phyloP scores from a whole-genome alignment of 2,113 vertebrate genomes.

The Phaethornis superciliosus region DNA sequence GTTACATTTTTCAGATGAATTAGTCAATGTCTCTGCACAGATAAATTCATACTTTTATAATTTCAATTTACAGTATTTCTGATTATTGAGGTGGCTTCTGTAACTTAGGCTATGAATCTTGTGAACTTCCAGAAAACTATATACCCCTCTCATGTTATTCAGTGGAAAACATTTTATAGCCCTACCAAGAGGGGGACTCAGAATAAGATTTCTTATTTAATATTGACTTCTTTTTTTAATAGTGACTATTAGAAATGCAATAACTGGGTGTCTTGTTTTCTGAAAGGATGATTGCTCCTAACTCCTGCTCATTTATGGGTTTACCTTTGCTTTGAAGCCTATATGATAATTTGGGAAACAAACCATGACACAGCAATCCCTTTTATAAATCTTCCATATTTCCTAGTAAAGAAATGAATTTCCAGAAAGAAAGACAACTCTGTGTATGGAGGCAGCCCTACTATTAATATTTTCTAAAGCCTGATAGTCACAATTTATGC shows the following conservation, averaged over 20 bases:
- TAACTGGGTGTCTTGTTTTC: not conserved
- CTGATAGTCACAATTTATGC: not conserved
- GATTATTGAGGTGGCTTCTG: not conserved
- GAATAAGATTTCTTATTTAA: slow-evolving; percentile 7
- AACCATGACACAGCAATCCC: not conserved
- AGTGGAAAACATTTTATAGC: not conserved
- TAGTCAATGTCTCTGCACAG: not conserved
- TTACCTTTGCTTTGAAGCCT: slow-evolving; percentile 17
- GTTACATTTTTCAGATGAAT: not conserved
- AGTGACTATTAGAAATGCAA: not conserved
- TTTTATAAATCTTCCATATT: slow-evolving; percentile 30
- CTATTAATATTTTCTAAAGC: not conserved
- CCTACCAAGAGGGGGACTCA: not conserved
- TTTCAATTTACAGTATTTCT: not conserved
- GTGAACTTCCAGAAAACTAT: not conserved
- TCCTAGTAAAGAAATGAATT: slow-evolving; percentile 10
- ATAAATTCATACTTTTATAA: not conserved
- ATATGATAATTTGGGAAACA: not conserved
- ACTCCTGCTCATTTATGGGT: not conserved
- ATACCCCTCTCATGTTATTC: not conserved
- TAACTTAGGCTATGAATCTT: not conserved
- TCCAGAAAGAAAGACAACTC: slow-evolving; percentile 30
- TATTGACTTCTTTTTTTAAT: not conserved
- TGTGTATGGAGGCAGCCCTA: not conserved
- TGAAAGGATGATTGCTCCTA: slow-evolving; percentile 17